Evolutionary conservation across 1,140 invertebrate genomes (phyloP).

Genomic region (Drosophila sturtevanti): DNA sequence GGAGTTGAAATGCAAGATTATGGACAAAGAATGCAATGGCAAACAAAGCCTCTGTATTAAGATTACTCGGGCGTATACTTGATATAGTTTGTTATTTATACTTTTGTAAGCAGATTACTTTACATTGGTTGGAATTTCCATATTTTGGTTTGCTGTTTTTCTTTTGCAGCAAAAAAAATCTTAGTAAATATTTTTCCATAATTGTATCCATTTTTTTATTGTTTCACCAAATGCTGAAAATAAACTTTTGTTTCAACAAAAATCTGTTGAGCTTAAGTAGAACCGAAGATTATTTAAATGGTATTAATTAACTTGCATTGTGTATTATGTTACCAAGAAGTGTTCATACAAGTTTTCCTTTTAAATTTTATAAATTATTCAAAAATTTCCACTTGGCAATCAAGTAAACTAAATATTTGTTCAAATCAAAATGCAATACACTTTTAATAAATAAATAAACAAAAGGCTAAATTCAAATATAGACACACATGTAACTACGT

Average conservation of each 20-base stretch:
- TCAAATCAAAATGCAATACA: slow-evolving; percentile 19
- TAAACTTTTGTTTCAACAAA: not conserved
- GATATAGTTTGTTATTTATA: slow-evolving; percentile 20
- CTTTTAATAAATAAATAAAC: not conserved
- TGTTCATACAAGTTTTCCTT: not conserved
- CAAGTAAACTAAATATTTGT: slow-evolving; percentile 53
- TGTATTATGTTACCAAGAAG: not conserved
- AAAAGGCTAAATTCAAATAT: slow-evolving; percentile 19
- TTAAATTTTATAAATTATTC: slow-evolving; percentile 18
- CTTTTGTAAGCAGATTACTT: slow-evolving; percentile 49
- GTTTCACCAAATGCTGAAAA: no score
- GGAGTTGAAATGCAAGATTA: slow-evolving; percentile 20
- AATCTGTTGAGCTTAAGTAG: not conserved
- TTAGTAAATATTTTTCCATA: no score
- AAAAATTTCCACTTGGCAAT: slow-evolving; percentile 39
- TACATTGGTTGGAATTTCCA: slow-evolving; percentile 12
- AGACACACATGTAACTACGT: slow-evolving; percentile 9
- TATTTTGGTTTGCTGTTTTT: slow-evolving; percentile 14
- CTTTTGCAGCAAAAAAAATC: slow-evolving; percentile 1
- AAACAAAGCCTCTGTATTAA: slow-evolving; percentile 34
- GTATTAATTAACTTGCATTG: not conserved
- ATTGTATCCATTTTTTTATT: no score
- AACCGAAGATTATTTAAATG: not conserved
- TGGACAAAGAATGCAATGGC: slow-evolving; percentile 12
- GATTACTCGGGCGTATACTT: slow-evolving; percentile 49